Evolutionary conservation across 1,140 invertebrate species (phyloP).

Genomic region (Pachypeltis micranthus): DNA sequence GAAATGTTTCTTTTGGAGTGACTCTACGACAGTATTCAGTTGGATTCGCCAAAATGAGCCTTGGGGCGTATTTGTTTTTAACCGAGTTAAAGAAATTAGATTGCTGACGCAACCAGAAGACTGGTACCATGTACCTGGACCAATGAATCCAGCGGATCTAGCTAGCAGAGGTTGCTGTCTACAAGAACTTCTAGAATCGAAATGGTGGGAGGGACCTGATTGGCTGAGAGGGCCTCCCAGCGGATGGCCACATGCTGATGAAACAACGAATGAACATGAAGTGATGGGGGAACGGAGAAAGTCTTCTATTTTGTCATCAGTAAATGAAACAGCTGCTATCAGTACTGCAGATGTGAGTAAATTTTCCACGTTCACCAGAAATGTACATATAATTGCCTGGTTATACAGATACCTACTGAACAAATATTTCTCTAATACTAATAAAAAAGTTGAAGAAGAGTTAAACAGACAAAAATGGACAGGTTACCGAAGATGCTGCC

Average conservation of each 20-base stretch:
- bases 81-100: slow-evolving; percentile 27
- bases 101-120: slow-evolving; percentile 16
- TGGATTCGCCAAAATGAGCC: slow-evolving; percentile 26
- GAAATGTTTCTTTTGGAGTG: slow-evolving; percentile 24
- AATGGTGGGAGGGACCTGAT: slow-evolving; percentile 35
- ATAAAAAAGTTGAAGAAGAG: too few relatives aligned
- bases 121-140: slow-evolving; percentile 34
- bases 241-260: neutral
- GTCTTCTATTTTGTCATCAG: neutral
- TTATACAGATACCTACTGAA: too few relatives aligned
- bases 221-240: slow-evolving; percentile 25
- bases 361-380: too few relatives aligned
- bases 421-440: too few relatives aligned
- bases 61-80: slow-evolving; percentile 26
- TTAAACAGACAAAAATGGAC: too few relatives aligned
- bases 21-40: slow-evolving; percentile 26
- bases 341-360: too few relatives aligned
- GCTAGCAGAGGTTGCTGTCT: slow-evolving; percentile 33
- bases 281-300: neutral
- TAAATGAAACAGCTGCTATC: too few relatives aligned
- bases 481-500: too few relatives aligned
- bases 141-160: slow-evolving; percentile 35
- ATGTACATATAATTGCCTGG: too few relatives aligned
- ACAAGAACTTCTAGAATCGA: slow-evolving; percentile 28
- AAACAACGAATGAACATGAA: neutral